These are phyloP conservation scores for Drosophila grimshawi DNA, from an alignment of 1,140 invertebrate genomes.

Conservation along the genomic window DNA sequence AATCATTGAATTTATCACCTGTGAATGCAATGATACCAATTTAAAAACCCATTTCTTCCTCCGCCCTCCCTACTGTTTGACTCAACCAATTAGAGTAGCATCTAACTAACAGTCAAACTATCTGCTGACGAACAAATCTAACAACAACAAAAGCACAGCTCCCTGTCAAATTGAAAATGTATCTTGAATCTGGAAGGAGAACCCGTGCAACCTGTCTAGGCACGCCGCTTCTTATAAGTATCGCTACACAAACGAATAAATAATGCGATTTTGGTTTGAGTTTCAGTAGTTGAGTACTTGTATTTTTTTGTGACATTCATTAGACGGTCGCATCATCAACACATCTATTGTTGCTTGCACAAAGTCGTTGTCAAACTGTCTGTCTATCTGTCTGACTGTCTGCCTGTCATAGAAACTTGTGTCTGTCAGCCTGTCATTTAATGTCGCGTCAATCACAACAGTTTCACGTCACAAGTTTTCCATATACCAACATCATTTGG, in stretches of 20 bases:
- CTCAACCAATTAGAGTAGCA: constrained; percentile 21
- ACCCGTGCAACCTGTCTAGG: constrained; percentile 8
- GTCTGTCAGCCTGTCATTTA: constrained; percentile 63
- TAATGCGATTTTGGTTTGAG: constrained; percentile 11
- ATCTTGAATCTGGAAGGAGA: background rate
- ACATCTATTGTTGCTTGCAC: constrained; percentile 20
- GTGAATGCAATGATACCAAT: constrained; percentile 61
- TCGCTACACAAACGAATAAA: constrained; percentile 2
- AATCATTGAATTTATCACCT: constrained; percentile 80
- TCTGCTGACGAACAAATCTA: background rate
- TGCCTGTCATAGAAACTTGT: constrained; percentile 56
- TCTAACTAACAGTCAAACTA: constrained; percentile 4
- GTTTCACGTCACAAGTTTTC: constrained; percentile 54
- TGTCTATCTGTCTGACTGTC: constrained; percentile 15
- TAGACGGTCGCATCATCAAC: constrained; percentile 43
- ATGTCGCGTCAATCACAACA: constrained; percentile 72
- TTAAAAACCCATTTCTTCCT: constrained; percentile 26
- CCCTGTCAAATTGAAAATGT: background rate
- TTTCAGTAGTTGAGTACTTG: constrained; percentile 15
- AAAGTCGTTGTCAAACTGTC: constrained; percentile 42
- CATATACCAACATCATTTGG: constrained; percentile 47
- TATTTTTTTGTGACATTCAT: constrained; percentile 47
- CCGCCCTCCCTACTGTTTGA: background rate
- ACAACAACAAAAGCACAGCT: background rate
- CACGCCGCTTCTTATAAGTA: constrained; percentile 6